Base-by-base conservation (phyloP, 2,888 invertebrate species). In the Drosophila anceps region DNA sequence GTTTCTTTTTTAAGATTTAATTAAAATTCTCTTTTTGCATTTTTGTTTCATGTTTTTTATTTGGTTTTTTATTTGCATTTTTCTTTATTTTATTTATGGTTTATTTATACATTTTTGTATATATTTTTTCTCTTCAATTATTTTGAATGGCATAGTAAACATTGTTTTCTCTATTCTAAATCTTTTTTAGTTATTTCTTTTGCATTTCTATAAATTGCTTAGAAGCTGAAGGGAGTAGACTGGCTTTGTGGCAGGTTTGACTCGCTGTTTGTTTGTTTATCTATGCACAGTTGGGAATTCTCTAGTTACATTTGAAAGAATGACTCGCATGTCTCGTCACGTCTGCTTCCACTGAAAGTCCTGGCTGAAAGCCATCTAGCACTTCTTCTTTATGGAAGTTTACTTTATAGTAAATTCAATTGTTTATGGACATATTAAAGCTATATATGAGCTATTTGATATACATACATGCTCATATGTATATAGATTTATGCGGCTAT, bases 11-110 rank as follows among this genome's bases (percentile, higher is more conserved):
- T 13, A n/a, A 15, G 8, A 35, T 39, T 54, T 37, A 39, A 51
- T 61, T 35, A 35, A 55, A 64, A 44, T 44, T 31, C 31, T 12
- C 31, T 31, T 50, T 48, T 29, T 18, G 50, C 31, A 33, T 33
- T 50, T 31, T 50, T 33, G 31, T 33, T 53, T 24, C 5, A 35
- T 48, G 31, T 20, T 53, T 53, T 10, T 18, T 41, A 41, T 41
- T 18, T 18, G 18, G 18, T 41, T 18, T 46, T n/a, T 33, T 7
- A 4, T 51, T 33, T 53, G 35, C 35, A 33, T 20, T 50, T 50
- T 33, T 8, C 31, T 13, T 20, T 18, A 18, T 35, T 24, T 53
- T 53, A 35, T 53, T 53, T 53, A 53, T 35, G 35, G 31, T 50
- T 50, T 33, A 33, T 13, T 31, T 13, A 33, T 13, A 50, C n/a